Base-by-base conservation (phyloP, 2,797 vertebrate species). In the Cottoperca gobio region DNA sequence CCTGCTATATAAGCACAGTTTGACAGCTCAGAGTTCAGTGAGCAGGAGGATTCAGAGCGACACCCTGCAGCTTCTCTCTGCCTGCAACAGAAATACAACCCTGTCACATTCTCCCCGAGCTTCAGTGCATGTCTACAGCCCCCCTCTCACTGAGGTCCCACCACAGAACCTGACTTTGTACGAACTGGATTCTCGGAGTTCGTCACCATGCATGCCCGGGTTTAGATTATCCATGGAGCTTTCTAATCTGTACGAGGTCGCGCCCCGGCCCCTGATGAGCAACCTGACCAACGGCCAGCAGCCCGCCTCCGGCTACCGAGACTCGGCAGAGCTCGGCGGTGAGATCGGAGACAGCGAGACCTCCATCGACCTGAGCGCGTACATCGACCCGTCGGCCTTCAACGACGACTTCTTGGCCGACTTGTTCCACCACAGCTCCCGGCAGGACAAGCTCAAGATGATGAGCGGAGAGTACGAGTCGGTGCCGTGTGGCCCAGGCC, bases 391-490 rank as follows among this genome's bases (percentile, higher is more conserved):
- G 16, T 92, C 96, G 31, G 97, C 97, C 31, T 98, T 99, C 88
- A 98, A 99, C 96, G 98, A 99, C 96, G 98, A 99, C 91, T 98
- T 99, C 90, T 93, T 99, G 92, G 98, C 97, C 14, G 98, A 99
- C 84, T 93, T 99, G 73, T 97, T 99, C 94, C 97, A 99, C 92
- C 97, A 96, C 95, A 96, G 91, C 92, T 95, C 96, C 79, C 95
- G 96, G 78, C 96, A 97, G 90, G 96, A 95, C 91, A 95, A 95
- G 77, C 79, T 91, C 28, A 96, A 95, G 91, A 78, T 92, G 61
- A 92, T 91, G 86, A 94, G 77, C 83, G 94, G 92, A 4, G 96
- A 97, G 78, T 97, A 96, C 91, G 97, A 96, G 54, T 94, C 95
- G 21, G 72, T 28, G 2, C 17, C 76, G 17, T 73, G 84, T 61